phyloP scores from a whole-genome alignment of 2,113 vertebrate genomes.

The Glareola pratincola region DNA sequence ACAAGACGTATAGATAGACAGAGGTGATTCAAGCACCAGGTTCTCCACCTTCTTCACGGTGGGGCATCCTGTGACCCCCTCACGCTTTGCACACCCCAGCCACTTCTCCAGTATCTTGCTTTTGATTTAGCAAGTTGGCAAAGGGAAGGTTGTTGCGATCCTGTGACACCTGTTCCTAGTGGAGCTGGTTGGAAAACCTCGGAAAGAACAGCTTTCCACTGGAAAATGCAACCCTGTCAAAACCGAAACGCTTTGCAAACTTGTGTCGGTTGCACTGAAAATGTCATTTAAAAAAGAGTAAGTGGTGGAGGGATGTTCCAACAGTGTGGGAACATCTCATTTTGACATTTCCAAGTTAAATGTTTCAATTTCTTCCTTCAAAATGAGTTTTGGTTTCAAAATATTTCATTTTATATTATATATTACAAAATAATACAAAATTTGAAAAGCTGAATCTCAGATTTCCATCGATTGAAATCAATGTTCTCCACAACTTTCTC shows the following conservation, averaged over 20 bases:
- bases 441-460: neutral
- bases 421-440: neutral
- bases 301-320: conserved; percentile 40
- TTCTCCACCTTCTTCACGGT: neutral
- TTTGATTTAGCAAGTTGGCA: neutral
- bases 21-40: neutral
- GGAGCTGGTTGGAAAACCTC: conserved; percentile 20
- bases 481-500: neutral
- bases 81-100: neutral
- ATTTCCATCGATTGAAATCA: neutral
- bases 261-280: conserved; percentile 15
- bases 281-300: conserved; percentile 48
- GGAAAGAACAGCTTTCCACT: conserved; percentile 2
- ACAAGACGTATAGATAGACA: neutral
- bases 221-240: conserved; percentile 43
- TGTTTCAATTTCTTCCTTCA: conserved; percentile 26
- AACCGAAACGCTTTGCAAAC: neutral
- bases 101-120: neutral
- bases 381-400: conserved; percentile 33
- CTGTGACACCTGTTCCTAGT: neutral
- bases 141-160: neutral
- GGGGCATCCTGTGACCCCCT: neutral
- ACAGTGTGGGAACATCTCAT: conserved; percentile 21
- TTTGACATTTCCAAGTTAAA: conserved; percentile 52
- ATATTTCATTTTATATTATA: conserved; percentile 36